phyloP scores from a whole-genome alignment of 2,888 invertebrate species.

The Nymphalis urticae region DNA sequence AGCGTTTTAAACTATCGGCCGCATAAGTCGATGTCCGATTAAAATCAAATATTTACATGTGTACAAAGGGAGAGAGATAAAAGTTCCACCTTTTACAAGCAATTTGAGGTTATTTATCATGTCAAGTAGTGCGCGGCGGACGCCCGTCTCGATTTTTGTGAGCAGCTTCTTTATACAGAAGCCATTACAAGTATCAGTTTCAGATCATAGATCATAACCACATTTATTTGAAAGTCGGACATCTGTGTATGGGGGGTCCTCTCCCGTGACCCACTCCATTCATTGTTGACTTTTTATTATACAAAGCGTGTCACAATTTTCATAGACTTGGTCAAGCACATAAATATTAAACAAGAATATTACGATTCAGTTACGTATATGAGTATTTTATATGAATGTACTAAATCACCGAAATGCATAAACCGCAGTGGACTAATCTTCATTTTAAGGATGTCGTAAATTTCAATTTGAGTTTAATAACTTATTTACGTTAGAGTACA shows the following conservation, averaged over 20 bases:
- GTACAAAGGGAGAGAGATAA: slow-evolving; percentile 69
- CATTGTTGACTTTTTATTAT: slow-evolving; percentile 76
- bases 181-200: slow-evolving; percentile 81
- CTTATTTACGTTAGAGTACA: slow-evolving; percentile 62
- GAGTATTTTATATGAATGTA: slow-evolving; percentile 64
- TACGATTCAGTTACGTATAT: slow-evolving; percentile 54
- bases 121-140: slow-evolving; percentile 51
- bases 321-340: slow-evolving; percentile 57
- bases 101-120: slow-evolving; percentile 79
- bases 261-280: slow-evolving; percentile 60
- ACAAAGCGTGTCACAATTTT: slow-evolving; percentile 69
- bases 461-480: slow-evolving; percentile 76
- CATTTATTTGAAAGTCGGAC: slow-evolving; percentile 67
- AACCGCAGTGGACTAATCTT: slow-evolving; percentile 66
- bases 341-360: slow-evolving; percentile 70
- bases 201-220: slow-evolving; percentile 81
- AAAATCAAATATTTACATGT: slow-evolving; percentile 73
- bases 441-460: slow-evolving; percentile 77
- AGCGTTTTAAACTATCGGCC: slow-evolving; percentile 51
- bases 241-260: slow-evolving; percentile 73
- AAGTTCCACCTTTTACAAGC: slow-evolving; percentile 77
- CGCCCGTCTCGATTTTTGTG: slow-evolving; percentile 62
- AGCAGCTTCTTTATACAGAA: slow-evolving; percentile 79
- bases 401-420: slow-evolving; percentile 65
- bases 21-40: slow-evolving; percentile 65